Evolutionary conservation across 2,888 invertebrate species (phyloP).

Genomic region (Drosophila buzzatii): DNA sequence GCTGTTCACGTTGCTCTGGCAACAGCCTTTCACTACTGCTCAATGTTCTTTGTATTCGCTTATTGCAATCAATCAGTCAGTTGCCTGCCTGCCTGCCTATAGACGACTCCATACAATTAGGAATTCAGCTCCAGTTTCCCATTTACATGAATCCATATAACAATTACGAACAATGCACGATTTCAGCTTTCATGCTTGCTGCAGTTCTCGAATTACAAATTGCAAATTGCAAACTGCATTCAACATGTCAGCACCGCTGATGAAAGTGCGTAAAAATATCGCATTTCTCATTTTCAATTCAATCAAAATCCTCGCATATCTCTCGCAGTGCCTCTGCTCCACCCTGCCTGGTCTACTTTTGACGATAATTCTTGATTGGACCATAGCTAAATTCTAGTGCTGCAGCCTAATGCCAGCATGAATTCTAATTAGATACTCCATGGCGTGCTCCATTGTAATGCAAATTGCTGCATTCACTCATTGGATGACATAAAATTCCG

Average conservation of each 20-base stretch:
- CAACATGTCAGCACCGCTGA: neutral
- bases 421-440: conserved; percentile 9
- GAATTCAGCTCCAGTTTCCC: neutral
- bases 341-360: no score
- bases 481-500: neutral
- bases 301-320: conserved; percentile 8
- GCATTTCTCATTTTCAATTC: neutral
- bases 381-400: conserved; percentile 7
- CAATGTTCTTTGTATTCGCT: neutral
- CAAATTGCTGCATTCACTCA: conserved; percentile 7
- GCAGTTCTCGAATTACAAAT: conserved; percentile 1
- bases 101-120: neutral
- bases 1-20: neutral
- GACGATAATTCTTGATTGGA: conserved; percentile 9
- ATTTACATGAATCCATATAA: neutral
- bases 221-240: conserved; percentile 3
- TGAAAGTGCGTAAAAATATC: neutral
- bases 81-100: no score
- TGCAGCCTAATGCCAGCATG: conserved; percentile 5
- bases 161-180: conserved; percentile 2
- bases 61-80: neutral
- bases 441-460: neutral
- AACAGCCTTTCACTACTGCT: neutral
- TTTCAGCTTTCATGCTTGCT: neutral
- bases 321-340: no score